phyloP scores from a whole-genome alignment of 1,140 invertebrate species.

The Ips nitidus region DNA sequence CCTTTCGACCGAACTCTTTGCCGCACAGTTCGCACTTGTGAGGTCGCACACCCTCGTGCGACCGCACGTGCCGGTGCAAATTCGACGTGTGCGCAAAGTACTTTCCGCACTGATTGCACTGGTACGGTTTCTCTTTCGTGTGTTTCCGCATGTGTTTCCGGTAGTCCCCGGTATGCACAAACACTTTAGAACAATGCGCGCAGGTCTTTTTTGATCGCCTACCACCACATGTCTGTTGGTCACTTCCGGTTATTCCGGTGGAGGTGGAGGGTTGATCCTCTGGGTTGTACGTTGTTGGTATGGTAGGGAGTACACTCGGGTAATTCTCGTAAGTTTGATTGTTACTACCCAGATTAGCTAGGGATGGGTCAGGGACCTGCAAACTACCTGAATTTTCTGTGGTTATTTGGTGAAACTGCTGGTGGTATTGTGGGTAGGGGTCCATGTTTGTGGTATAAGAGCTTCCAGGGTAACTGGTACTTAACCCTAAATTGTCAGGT shows the following conservation, averaged over 20 bases:
- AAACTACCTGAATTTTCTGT: no score
- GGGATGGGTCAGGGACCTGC: no score
- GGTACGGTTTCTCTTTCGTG: slow-evolving; percentile 71
- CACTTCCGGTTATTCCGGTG: background rate
- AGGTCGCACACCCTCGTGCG: slow-evolving; percentile 64
- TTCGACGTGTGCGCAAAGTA: slow-evolving; percentile 71
- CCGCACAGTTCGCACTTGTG: slow-evolving; percentile 67
- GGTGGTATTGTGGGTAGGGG: no score
- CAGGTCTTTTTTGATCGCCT: slow-evolving; percentile 33
- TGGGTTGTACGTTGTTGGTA: no score
- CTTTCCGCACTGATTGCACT: slow-evolving; percentile 72
- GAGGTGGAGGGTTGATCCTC: slow-evolving; percentile 34
- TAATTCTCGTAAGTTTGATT: no score
- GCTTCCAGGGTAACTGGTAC: no score
- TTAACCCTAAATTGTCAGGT: no score
- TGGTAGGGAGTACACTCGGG: no score
- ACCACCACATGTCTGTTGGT: background rate
- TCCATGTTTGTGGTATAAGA: no score
- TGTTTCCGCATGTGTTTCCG: slow-evolving; percentile 71
- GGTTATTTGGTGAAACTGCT: no score
- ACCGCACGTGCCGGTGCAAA: slow-evolving; percentile 64
- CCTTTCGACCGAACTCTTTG: slow-evolving; percentile 70
- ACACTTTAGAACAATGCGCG: slow-evolving; percentile 46
- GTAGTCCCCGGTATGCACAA: slow-evolving; percentile 49
- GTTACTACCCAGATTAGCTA: no score